A percentile compares a stretch with the other conserved stretches of the same genome.
These are phyloP conservation scores for Drosophila buzzatii DNA, from an alignment of 2,888 invertebrate genomes.

Conservation along the genomic window DNA sequence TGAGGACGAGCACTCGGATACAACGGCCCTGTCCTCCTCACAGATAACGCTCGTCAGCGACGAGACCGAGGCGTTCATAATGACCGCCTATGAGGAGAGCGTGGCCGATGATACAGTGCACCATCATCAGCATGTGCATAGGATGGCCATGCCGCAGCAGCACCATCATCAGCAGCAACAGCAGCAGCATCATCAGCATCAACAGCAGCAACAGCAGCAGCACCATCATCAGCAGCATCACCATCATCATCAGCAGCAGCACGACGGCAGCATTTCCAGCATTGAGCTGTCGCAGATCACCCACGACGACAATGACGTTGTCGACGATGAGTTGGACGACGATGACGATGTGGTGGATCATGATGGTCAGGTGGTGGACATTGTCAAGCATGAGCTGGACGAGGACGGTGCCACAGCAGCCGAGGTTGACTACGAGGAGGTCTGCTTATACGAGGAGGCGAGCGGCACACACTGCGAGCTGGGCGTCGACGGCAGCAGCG, in stretches of 20 bases:
- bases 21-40: slow-evolving; percentile 53
- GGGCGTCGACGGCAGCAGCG: slow-evolving; percentile 68
- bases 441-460: slow-evolving; percentile 82
- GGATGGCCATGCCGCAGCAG: slow-evolving; percentile 7
- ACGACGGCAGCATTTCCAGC: slow-evolving; percentile 76
- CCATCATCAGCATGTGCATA: slow-evolving; percentile 46
- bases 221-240: slow-evolving; percentile 46
- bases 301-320: slow-evolving; percentile 63
- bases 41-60: slow-evolving; percentile 80
- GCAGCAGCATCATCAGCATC: slow-evolving; percentile 53
- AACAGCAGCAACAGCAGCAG: slow-evolving; percentile 56
- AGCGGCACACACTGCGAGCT: slow-evolving; percentile 77
- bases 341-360: slow-evolving; percentile 67
- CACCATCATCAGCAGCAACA: slow-evolving; percentile 43
- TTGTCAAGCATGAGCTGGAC: slow-evolving; percentile 77
- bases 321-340: slow-evolving; percentile 62
- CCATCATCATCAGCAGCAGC: slow-evolving; percentile 62
- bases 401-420: slow-evolving; percentile 74
- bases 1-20: slow-evolving; percentile 68
- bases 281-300: slow-evolving; percentile 68
- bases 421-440: slow-evolving; percentile 81
- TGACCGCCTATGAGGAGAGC: slow-evolving; percentile 80
- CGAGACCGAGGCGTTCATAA: slow-evolving; percentile 77
- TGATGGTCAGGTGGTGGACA: slow-evolving; percentile 75
- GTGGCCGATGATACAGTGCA: slow-evolving; percentile 76